These are phyloP conservation scores for Nudaria mundana DNA, from an alignment of 2,888 invertebrate genomes.

Conservation along the genomic window DNA sequence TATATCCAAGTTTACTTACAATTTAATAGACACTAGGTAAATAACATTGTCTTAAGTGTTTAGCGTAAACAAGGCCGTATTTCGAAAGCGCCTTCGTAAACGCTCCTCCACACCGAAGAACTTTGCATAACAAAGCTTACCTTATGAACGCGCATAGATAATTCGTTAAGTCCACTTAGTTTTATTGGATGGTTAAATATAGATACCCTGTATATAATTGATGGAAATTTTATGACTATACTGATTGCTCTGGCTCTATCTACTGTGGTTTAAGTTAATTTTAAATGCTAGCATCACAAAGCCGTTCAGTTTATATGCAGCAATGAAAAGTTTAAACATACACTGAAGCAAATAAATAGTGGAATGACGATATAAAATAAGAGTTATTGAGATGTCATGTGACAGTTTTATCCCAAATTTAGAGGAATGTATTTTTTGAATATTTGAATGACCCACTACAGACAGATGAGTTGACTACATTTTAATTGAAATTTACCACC, in stretches of 20 bases:
- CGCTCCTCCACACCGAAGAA: slow-evolving; percentile 29
- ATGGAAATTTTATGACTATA: slow-evolving; percentile 4
- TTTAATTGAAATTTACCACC: neutral
- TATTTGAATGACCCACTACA: neutral
- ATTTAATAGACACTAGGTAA: slow-evolving; percentile 40
- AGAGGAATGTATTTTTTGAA: no score
- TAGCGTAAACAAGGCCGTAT: slow-evolving; percentile 40
- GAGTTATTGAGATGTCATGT: no score
- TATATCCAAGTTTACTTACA: slow-evolving; percentile 31
- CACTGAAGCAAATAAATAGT: no score
- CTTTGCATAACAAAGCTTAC: slow-evolving; percentile 34
- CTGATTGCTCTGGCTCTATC: neutral
- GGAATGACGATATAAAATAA: neutral
- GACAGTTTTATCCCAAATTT: no score
- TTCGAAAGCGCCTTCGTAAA: slow-evolving; percentile 34
- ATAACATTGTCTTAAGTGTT: slow-evolving; percentile 30
- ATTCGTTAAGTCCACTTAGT: slow-evolving; percentile 28
- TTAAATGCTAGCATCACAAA: neutral
- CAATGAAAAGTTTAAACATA: neutral
- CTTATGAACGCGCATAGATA: slow-evolving; percentile 30
- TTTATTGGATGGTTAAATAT: slow-evolving; percentile 27
- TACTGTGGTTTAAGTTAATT: neutral
- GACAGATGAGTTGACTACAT: neutral
- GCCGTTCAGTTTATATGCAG: neutral
- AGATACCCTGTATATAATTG: slow-evolving; percentile 11